A percentile compares a stretch with the other conserved stretches of the same genome.
Conservation (phyloP, 53 echinoderm and acorn worm genomes). For the Henricia sp. region DNA sequence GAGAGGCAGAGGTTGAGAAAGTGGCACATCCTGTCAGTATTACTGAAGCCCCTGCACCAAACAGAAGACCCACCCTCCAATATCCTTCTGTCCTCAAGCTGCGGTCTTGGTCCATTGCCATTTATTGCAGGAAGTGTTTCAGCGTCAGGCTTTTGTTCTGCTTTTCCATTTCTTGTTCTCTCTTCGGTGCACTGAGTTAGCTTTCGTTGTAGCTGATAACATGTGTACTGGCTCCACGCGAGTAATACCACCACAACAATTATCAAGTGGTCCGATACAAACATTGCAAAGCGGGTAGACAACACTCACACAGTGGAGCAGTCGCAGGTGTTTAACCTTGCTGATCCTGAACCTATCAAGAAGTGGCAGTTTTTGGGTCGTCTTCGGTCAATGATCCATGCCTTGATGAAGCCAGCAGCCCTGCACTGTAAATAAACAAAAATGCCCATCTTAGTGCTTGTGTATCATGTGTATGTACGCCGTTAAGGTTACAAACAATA, state of each 20-base stretch:
- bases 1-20: conserved; percentile 92
- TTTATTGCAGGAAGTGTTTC: not conserved
- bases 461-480: too few species aligned
- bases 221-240: conserved; percentile 45
- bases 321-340: too few species aligned
- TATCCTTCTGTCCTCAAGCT: not conserved
- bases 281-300: not conserved
- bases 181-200: conserved; percentile 27
- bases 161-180: not conserved
- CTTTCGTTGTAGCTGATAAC: conserved; percentile 17
- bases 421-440: too few species aligned
- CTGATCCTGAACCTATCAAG: too few species aligned
- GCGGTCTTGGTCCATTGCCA: not conserved
- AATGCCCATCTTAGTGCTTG: too few species aligned
- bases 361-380: too few species aligned
- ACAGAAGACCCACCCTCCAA: conserved; percentile 66
- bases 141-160: not conserved
- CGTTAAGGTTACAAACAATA: too few species aligned
- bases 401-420: too few species aligned
- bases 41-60: conserved; percentile 81
- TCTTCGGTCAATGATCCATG: too few species aligned
- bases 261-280: conserved; percentile 8
- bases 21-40: conserved; percentile 78
- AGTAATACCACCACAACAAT: conserved; percentile 11
- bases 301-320: too few species aligned